phyloP scores from a whole-genome alignment of 1,140 invertebrate species.

The Camponotus vicinus region DNA sequence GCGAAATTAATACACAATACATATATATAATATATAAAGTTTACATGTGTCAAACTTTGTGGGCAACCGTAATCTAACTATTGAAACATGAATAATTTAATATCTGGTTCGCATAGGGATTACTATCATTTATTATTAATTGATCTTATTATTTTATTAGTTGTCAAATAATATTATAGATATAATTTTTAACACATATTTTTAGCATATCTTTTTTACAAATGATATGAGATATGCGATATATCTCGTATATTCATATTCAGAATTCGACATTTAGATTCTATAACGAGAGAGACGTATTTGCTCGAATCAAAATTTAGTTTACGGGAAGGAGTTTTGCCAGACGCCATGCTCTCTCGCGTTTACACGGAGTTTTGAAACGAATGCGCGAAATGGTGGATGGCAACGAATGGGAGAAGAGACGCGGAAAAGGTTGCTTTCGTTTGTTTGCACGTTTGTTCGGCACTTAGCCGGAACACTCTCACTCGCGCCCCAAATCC shows the following conservation, averaged over 20 bases:
- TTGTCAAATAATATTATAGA: not conserved
- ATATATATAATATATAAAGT: not conserved
- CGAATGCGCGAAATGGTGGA: conserved; percentile 68
- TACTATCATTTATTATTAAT: not conserved
- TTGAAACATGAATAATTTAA: not conserved
- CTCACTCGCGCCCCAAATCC: conserved; percentile 74
- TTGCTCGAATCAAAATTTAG: conserved; percentile 60
- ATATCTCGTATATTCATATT: not conserved
- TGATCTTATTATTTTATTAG: not conserved
- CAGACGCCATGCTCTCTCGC: not conserved
- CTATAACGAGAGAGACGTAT: conserved; percentile 41
- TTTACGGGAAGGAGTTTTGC: conserved; percentile 31
- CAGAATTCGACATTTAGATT: conserved; percentile 37
- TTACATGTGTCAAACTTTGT: not conserved
- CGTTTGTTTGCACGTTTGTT: conserved; percentile 79
- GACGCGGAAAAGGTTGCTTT: conserved; percentile 67
- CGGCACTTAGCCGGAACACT: conserved; percentile 75
- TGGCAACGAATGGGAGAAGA: conserved; percentile 39
- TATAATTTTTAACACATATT: not conserved
- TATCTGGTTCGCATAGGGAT: not conserved
- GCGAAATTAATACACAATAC: not conserved
- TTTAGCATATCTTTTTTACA: not conserved
- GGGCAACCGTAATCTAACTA: not conserved
- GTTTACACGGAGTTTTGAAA: conserved; percentile 60
- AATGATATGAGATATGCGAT: not conserved